Percentiles rank a stretch among this genome's conserved stretches.
These are phyloP conservation scores for Myripristis murdjan DNA, from an alignment of 2,797 vertebrate genomes.

Conservation along the genomic window DNA sequence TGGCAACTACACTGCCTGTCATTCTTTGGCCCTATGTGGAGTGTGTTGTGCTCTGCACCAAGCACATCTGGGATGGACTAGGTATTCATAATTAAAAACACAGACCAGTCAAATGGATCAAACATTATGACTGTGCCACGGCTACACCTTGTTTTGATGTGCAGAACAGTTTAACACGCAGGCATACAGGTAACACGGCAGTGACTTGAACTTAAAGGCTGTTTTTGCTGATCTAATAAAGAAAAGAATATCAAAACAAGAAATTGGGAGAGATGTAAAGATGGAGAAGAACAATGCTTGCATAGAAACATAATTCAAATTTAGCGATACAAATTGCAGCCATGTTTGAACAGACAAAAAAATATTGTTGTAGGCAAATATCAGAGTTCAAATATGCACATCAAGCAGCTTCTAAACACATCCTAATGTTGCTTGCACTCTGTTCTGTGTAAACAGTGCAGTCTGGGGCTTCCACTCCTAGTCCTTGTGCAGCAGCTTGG, in stretches of 20 bases:
- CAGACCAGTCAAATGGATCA: conserved; percentile 11
- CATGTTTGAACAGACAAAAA: conserved; percentile 46
- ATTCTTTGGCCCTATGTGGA: conserved; percentile 60
- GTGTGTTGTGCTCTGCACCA: conserved; percentile 33
- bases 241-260: background rate
- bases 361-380: conserved; percentile 45
- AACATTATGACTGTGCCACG: background rate
- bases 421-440: conserved; percentile 57
- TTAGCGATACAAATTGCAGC: conserved; percentile 46
- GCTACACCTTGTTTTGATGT: background rate
- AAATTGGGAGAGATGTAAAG: background rate
- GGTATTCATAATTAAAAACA: conserved; percentile 66
- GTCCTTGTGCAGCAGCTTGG: conserved; percentile 46
- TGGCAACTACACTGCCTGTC: conserved; percentile 55
- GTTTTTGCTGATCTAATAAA: conserved; percentile 30
- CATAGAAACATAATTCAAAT: conserved; percentile 19
- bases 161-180: background rate
- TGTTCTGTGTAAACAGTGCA: conserved; percentile 61
- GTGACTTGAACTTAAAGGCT: conserved; percentile 43
- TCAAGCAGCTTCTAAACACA: conserved; percentile 44
- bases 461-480: conserved; percentile 42
- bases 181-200: conserved; percentile 29
- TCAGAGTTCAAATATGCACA: conserved; percentile 54
- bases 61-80: conserved; percentile 41
- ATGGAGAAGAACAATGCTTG: background rate